These are phyloP conservation scores for Helicoverpa assulta DNA, from an alignment of 2,888 invertebrate genomes.

Conservation along the genomic window DNA sequence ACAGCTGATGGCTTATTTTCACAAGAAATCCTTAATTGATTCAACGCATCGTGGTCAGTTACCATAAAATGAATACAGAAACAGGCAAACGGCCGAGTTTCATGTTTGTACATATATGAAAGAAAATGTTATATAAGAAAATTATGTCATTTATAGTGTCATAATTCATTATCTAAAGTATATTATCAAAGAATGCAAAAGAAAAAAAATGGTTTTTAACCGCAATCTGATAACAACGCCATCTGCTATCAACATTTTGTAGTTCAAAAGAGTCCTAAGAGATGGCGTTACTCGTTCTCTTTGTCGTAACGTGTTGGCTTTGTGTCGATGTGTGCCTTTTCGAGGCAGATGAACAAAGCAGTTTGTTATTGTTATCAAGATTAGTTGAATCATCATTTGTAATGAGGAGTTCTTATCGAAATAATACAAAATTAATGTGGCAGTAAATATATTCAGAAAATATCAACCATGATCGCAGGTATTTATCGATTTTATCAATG, in stretches of 20 bases:
- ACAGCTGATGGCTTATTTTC: too few relatives aligned
- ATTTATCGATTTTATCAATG: constrained; percentile 83
- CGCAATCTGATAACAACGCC: constrained; percentile 30
- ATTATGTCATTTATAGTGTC: not conserved
- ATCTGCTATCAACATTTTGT: constrained; percentile 33
- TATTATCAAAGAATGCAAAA: too few relatives aligned
- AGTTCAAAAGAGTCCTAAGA: constrained; percentile 14
- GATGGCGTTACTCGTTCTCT: constrained; percentile 59
- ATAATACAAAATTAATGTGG: constrained; percentile 80
- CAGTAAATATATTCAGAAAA: constrained; percentile 90
- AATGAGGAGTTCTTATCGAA: constrained; percentile 64
- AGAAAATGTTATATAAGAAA: not conserved
- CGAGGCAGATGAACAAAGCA: constrained; percentile 52
- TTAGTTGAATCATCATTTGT: constrained; percentile 59
- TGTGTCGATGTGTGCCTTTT: constrained; percentile 20
- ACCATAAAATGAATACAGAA: too few relatives aligned
- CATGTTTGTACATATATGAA: not conserved
- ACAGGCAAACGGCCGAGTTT: too few relatives aligned
- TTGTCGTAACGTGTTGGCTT: constrained; percentile 15
- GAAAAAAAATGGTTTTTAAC: too few relatives aligned
- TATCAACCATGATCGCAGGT: constrained; percentile 83
- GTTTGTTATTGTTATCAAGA: constrained; percentile 60
- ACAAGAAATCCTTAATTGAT: too few relatives aligned
- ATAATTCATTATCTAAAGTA: too few relatives aligned
- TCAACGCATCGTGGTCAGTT: not conserved